Evolutionary conservation across 1,140 invertebrate genomes (phyloP), one percentile per base, ranked within the genome.

Genomic region (Aphaenogaster floridana): DNA sequence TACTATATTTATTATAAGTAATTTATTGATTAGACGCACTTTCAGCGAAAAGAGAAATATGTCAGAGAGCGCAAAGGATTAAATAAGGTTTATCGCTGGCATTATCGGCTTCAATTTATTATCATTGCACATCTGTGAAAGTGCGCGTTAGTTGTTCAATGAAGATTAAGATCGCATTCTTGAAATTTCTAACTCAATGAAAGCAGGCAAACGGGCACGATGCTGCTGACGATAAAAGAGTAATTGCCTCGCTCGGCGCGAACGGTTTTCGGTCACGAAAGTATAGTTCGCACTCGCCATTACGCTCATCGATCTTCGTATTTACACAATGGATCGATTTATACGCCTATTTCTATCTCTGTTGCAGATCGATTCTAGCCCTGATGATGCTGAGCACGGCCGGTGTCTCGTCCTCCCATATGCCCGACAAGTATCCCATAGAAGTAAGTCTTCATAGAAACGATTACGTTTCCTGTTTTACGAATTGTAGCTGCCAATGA

Each of bases 391-490:
- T 95, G 80, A 93, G 90, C 57, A 90, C 89, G 64, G 90, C 87
- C 61, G 86, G 86, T 21, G 90, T 93, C 52, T 88, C 91, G 52
- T 90, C 89, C 34, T 91, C 92, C 8, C 91, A 94, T 90, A 91
- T 94, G 80, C 94, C 93, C 42, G 93, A 94, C 54, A 95, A 94
- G 80, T 95, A 95, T 92, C 94, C 93, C 28, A 94, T 95, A 48
- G 93, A 95, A 88, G 94, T 94, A 89, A 94, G 85, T 91, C 63
- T 79, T 54, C 28, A 61, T 61, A 9, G 15, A 42, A 77, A 6
- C 28, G 2, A 63, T 17, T 50, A 63, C 4, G 5, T 9, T 15
- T 66, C 17, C 8, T 15, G 7, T 52, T 52, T 42, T 42, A 59
- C 11, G n/a, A 28, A 52, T 63, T 36, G 4, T 3, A 15, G 9